Percentiles rank a stretch among this genome's conserved stretches.
Conservation (phyloP, 30 jellyfish, hydroid and myxozoan species). For the Nemopilema nomurai region DNA sequence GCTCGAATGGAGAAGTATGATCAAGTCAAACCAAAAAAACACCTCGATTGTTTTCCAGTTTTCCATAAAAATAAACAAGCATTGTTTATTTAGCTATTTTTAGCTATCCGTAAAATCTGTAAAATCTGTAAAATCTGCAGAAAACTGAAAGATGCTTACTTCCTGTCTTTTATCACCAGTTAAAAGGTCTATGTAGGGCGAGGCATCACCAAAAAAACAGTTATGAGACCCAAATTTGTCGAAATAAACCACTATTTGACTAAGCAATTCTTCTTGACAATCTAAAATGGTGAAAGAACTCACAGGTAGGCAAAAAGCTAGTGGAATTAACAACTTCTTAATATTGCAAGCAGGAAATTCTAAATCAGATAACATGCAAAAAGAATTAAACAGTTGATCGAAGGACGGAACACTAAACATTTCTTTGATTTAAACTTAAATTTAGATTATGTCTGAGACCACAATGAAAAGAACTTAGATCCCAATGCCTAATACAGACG, state of each 20-base stretch:
- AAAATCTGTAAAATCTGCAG: too few species aligned
- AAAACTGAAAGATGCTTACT: slow-evolving; percentile 26
- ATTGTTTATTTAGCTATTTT: too few species aligned
- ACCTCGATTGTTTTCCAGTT: too few species aligned
- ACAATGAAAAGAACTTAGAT: background rate
- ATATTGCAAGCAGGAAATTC: too few species aligned
- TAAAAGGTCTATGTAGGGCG: slow-evolving; percentile 56
- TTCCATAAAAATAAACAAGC: too few species aligned
- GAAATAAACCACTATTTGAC: slow-evolving; percentile 43
- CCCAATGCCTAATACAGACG: background rate
- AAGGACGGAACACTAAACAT: background rate
- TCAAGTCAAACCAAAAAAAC: too few species aligned
- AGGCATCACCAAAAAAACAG: slow-evolving; percentile 83
- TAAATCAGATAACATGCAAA: background rate
- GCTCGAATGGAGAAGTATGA: too few species aligned
- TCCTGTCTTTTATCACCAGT: slow-evolving; percentile 45
- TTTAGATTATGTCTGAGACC: background rate
- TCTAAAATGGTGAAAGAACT: slow-evolving; percentile 12
- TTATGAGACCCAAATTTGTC: slow-evolving; percentile 85
- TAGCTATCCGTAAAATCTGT: too few species aligned
- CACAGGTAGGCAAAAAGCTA: too few species aligned
- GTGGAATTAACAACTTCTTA: too few species aligned
- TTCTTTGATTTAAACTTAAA: background rate
- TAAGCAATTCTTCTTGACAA: slow-evolving; percentile 42
- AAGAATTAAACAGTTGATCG: background rate